Evolutionary conservation across 2,888 invertebrate genomes (phyloP), one percentile per base, ranked within the genome.

Genomic region (Heliconius charithonia): DNA sequence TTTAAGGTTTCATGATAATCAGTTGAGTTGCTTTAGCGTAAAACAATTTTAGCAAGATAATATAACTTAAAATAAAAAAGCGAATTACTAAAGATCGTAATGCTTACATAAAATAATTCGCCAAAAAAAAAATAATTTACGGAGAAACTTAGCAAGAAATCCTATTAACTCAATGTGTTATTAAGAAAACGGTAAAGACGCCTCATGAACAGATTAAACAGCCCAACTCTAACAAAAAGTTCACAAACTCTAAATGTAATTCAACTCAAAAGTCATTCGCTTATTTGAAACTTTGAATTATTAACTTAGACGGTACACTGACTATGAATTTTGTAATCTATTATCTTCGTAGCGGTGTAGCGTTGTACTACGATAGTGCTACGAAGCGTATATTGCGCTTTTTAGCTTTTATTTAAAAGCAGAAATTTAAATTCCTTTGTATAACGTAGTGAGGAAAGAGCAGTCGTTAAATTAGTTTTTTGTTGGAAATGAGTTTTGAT

Each of bases 251-350:
- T 73, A 63, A 62, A 73, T 25, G 62, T 73, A 41, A 63, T 63
- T 63, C 37, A 32, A 63, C 37, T 62, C 29, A 72, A 73, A 63
- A 73, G 12, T 62, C 25, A 37, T 73, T 41, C 62, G 25, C 41
- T 41, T 63, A 63, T 73, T 63, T 73, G 59, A 37, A 56, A 25
- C 27, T 62, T 70, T 56, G 32, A 69, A 70, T 41, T 69, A 69
- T 62, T 70, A 69, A 41, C 70, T 70, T 37, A 62, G 69, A 62
- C 41, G 62, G 76, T 27, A 70, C 76, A 27, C 76, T 6, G 27
- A 45, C 32, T 66, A 69, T 29, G 41, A 76, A 69, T 76, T 76
- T 76, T 62, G 70, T 76, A 27, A 76, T 76, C 76, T 73, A 73
- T 73, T 73, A 73, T 63, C 73, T 62, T 63, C 27, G 41, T 73